Evolutionary conservation across 2,113 vertebrate species (phyloP), one percentile per base, ranked within the genome.

Genomic region (Aptenodytes patagonicus): DNA sequence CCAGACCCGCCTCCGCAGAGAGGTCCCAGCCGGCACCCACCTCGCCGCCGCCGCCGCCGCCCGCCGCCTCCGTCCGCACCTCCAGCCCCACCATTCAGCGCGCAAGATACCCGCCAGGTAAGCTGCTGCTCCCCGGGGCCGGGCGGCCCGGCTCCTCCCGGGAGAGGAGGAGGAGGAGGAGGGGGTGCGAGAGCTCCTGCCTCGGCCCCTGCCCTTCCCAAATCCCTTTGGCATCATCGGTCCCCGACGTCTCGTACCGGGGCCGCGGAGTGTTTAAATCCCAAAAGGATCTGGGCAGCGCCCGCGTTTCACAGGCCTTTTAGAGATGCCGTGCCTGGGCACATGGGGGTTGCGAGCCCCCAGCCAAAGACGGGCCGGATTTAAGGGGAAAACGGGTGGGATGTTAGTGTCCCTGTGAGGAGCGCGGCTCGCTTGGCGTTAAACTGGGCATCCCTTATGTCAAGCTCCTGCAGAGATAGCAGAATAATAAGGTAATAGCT

Each of bases 11-110:
- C 97, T 94, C 97, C 97, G 98, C 98, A 93, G 98, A 98, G 90
- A 97, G 97, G 78, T 96, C 98, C 95, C 98, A 97, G 90, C 98
- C 98, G 79, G 94, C 82, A 89, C 87, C 61, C 87, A 96, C 49
- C 76, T 69, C 92, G 17, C 93, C 91, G 75, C 96, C 96, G 77
- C 98, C 97, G 75, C 95, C 83, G 10, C 95, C 97, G 22, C 58
- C 58, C 85, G 94, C 98, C 87, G 96, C 97, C n/a, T 79, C 97
- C 96, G 98, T 97, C 98, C 99, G 98, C 98, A 98, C 98, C 96
- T 99, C 98, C 97, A 98, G 97, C 98, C 98, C 98, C 99, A 99
- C 98, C 99, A 99, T 99, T 99, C 99, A 99, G 99, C 99, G 98
- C 98, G 98, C 99, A 98, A 99, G 98, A 98, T 99, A 98, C 95